phyloP scores from a whole-genome alignment of 2,113 vertebrate genomes.

The Cygnus atratus region DNA sequence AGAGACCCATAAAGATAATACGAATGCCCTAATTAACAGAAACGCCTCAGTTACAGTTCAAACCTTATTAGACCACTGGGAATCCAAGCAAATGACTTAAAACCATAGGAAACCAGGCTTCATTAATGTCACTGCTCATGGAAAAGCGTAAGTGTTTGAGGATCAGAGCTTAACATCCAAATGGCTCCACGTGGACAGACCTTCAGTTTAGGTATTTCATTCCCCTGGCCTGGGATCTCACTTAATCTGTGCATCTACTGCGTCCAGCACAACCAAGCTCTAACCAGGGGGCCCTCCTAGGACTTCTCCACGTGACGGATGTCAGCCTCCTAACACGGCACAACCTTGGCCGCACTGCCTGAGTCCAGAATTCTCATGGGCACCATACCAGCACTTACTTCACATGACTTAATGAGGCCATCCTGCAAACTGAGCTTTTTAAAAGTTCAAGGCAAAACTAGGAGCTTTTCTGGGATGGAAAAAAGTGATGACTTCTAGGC shows the following conservation, averaged over 20 bases:
- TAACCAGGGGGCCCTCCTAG: neutral
- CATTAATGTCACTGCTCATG: neutral
- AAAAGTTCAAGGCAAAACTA: neutral
- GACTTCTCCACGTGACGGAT: neutral
- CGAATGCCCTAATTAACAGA: conserved; percentile 30
- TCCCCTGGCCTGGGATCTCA: neutral
- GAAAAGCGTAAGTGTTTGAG: neutral
- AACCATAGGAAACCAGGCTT: conserved; percentile 41
- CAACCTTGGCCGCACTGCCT: neutral
- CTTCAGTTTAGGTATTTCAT: neutral
- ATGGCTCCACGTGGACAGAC: neutral
- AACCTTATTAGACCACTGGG: conserved; percentile 37
- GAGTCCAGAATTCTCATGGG: neutral
- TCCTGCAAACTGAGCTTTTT: neutral
- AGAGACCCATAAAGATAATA: conserved; percentile 59
- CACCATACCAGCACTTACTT: neutral
- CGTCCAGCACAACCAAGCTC: neutral
- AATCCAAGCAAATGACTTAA: conserved; percentile 46
- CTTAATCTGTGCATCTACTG: neutral
- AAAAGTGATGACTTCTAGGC: neutral
- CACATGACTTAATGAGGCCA: neutral
- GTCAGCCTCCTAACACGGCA: fast-evolving
- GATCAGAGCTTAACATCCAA: neutral
- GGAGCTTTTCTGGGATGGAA: neutral
- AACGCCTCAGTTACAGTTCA: conserved; percentile 17